phyloP scores from a whole-genome alignment of 2,888 invertebrate genomes.

The Eutolmus rufibarbis region DNA sequence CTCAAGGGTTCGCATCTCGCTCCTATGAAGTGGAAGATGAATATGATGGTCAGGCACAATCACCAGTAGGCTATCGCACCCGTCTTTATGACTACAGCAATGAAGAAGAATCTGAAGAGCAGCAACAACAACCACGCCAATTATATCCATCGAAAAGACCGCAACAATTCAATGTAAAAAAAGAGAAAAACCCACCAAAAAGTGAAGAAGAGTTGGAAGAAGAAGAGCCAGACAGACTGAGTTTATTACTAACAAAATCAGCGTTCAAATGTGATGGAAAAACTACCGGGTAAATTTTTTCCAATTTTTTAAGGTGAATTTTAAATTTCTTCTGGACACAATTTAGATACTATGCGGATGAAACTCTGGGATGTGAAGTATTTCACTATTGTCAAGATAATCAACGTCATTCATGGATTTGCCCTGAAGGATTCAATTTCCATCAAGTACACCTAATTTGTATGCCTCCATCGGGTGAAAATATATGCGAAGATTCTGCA shows the following conservation, averaged over 20 bases:
- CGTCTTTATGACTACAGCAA: constrained; percentile 58
- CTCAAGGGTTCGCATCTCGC: constrained; percentile 58
- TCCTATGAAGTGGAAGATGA: constrained; percentile 57
- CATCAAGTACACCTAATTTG: constrained; percentile 88
- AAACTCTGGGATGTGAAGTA: constrained; percentile 86
- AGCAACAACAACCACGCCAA: constrained; percentile 51
- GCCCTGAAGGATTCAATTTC: constrained; percentile 81
- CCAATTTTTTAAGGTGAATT: not conserved
- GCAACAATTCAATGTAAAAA: constrained; percentile 43
- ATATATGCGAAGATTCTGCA: constrained; percentile 86
- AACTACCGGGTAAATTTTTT: constrained; percentile 71
- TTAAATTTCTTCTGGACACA: not conserved
- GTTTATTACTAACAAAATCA: constrained; percentile 79
- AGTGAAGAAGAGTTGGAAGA: constrained; percentile 74
- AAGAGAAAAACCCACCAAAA: constrained; percentile 51
- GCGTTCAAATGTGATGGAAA: constrained; percentile 82
- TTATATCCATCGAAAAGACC: constrained; percentile 57
- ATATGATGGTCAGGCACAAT: constrained; percentile 61
- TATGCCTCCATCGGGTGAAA: constrained; percentile 89
- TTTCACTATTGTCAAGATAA: constrained; percentile 94
- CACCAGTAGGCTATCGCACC: constrained; percentile 58
- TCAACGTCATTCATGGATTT: constrained; percentile 90
- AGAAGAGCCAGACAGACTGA: constrained; percentile 85
- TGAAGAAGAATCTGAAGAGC: constrained; percentile 53
- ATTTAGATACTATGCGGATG: constrained; percentile 82